Percentiles rank a stretch among this genome's conserved stretches.
phyloP scores from a whole-genome alignment of 2,113 vertebrate genomes.

The Xenus cinereus region DNA sequence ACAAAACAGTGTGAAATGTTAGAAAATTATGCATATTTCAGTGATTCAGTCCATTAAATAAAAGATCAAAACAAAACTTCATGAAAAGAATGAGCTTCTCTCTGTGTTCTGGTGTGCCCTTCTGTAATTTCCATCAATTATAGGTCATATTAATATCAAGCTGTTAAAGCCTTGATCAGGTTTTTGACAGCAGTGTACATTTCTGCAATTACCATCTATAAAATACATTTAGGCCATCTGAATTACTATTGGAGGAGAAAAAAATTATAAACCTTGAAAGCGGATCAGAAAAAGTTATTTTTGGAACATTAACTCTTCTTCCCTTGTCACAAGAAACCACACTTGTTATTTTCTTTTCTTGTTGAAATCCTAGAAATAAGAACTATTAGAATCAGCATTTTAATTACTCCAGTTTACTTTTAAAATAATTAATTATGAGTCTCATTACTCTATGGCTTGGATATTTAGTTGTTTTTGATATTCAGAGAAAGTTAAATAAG shows the following conservation, averaged over 20 bases:
- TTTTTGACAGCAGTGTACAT: neutral
- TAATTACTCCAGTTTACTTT: neutral
- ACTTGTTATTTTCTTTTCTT: neutral
- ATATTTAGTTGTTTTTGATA: neutral
- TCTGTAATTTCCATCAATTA: neutral
- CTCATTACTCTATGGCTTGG: neutral
- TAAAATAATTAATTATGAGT: neutral
- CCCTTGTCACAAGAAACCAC: neutral
- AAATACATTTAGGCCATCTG: neutral
- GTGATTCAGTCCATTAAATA: neutral
- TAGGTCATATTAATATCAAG: neutral
- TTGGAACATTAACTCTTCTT: neutral
- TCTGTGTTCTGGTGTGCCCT: neutral
- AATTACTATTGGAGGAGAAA: neutral
- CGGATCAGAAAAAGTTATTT: neutral
- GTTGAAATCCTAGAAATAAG: neutral
- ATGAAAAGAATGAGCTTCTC: neutral
- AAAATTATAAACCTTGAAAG: neutral
- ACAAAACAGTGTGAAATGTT: neutral
- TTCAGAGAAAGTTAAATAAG: neutral
- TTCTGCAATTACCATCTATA: neutral
- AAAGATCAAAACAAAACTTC: neutral
- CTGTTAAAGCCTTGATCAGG: neutral
- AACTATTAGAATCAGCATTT: neutral
- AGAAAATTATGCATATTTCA: neutral